Evolutionary conservation across 2,113 vertebrate genomes (phyloP).

Genomic region (Sigmodon hispidus): DNA sequence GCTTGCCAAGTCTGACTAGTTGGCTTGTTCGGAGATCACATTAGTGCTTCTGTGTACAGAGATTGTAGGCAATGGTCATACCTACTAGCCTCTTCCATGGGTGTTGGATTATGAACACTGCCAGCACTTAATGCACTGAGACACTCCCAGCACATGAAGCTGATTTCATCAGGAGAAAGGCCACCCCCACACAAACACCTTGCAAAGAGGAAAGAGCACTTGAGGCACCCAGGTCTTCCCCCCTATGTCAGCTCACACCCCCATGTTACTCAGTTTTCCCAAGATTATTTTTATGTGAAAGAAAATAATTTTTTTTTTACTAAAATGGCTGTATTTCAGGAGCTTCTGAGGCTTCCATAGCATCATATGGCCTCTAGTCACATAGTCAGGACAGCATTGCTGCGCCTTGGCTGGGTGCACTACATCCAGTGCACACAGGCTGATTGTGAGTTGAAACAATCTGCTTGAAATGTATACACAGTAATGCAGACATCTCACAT

Average conservation of each 20-base stretch:
- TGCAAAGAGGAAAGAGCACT: accelerated
- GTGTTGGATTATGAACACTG: no score
- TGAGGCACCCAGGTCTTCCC: no score
- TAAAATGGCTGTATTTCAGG: background rate
- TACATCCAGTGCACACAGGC: no score
- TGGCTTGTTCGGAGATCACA: background rate
- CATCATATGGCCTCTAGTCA: background rate
- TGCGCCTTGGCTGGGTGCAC: background rate
- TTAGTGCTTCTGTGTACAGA: background rate
- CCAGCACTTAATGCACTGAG: background rate
- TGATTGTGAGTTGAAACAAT: no score
- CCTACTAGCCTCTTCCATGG: no score
- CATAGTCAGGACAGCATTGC: background rate
- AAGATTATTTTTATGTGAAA: background rate
- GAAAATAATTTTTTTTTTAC: background rate
- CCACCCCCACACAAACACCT: no score
- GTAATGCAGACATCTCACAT: background rate
- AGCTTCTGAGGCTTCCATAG: background rate
- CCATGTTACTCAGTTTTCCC: background rate
- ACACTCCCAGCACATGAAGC: background rate
- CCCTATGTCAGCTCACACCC: accelerated
- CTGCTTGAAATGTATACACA: background rate
- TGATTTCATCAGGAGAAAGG: background rate
- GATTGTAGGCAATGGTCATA: background rate
- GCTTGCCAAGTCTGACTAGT: no score